Evolutionary conservation across 2,888 invertebrate genomes (phyloP), one percentile per base, ranked within the genome.

Genomic region (Lymantria monacha): DNA sequence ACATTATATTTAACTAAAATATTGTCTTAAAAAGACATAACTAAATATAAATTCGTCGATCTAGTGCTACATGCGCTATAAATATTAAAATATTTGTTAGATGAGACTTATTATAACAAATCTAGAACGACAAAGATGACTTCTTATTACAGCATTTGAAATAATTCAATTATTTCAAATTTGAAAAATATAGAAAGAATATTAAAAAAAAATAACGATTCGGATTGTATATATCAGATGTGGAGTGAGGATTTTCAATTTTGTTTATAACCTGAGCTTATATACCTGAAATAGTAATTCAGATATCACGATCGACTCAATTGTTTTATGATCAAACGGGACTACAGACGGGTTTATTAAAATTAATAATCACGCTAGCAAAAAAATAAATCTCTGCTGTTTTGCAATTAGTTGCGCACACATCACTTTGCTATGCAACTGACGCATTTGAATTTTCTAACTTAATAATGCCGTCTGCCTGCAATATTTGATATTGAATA

Each of bases 1-100:
- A 69, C 42, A 68, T 66, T 76, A 78, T 80, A 78, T 79, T 74
- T 74, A 64, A 70, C 70, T 33, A 74, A 74, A 60, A 75, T 72
- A 66, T 68, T 67, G 86, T 87, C 87, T 87, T 86, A 59, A 67
- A 79, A 87, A 88, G 87, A 76, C 86, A 59, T 65, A 63, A 66
- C 68, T 64, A 65, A 69, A 73, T 71, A 70, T 71, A 80, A 74
- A 67, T 74, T 79, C 67, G 72, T 74, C 68, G 64, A 69, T 70
- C 76, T 75, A 78, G 81, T 74, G 76, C 53, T 40, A 61, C 69
- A 67, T 70, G 80, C 75, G 74, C 79, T 78, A 71, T 76, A 66
- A 70, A 50, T 66, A 69, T 69, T 42, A 14, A 38, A 63, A 58
- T 74, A 71, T 72, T 75, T 79, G 73, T 82, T 81, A 81, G 79